A percentile compares a stretch with the other conserved stretches of the same genome.
Conservation (phyloP, 2,888 invertebrate genomes). For the Polyploca ridens region DNA sequence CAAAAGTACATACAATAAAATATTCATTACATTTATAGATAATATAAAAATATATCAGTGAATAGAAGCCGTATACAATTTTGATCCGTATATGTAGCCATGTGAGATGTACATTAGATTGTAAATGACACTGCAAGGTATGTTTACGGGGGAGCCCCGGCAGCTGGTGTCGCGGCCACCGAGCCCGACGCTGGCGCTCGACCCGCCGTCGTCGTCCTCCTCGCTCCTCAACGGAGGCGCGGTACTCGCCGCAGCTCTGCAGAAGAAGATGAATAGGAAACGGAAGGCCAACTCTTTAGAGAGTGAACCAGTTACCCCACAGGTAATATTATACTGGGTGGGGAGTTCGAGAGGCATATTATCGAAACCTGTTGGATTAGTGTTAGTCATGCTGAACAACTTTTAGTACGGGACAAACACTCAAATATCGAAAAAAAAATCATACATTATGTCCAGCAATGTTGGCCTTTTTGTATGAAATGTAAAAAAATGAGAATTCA, state of each 20-base stretch:
- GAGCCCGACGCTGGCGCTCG: constrained; percentile 69
- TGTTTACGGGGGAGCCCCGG: constrained; percentile 61
- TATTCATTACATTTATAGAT: too few relatives aligned
- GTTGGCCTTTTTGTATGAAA: too few relatives aligned
- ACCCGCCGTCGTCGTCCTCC: constrained; percentile 43
- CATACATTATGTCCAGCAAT: too few relatives aligned
- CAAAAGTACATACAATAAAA: too few relatives aligned
- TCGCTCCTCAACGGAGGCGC: constrained; percentile 91
- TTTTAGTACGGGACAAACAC: too few relatives aligned
- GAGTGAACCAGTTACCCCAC: constrained; percentile 47
- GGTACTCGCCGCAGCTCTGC: constrained; percentile 91
- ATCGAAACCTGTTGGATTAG: too few relatives aligned
- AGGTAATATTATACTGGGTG: neutral
- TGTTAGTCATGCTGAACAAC: too few relatives aligned
- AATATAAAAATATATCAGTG: too few relatives aligned
- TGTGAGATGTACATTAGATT: neutral
- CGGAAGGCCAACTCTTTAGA: constrained; percentile 87
- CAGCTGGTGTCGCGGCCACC: constrained; percentile 75
- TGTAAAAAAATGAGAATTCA: too few relatives aligned
- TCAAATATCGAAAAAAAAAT: too few relatives aligned
- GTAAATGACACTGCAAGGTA: constrained; percentile 21
- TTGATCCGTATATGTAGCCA: neutral
- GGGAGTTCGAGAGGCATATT: too few relatives aligned
- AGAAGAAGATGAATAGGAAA: constrained; percentile 94
- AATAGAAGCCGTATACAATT: neutral